phyloP scores from a whole-genome alignment of 2,113 vertebrate species.

The Scartelaos histophorus region DNA sequence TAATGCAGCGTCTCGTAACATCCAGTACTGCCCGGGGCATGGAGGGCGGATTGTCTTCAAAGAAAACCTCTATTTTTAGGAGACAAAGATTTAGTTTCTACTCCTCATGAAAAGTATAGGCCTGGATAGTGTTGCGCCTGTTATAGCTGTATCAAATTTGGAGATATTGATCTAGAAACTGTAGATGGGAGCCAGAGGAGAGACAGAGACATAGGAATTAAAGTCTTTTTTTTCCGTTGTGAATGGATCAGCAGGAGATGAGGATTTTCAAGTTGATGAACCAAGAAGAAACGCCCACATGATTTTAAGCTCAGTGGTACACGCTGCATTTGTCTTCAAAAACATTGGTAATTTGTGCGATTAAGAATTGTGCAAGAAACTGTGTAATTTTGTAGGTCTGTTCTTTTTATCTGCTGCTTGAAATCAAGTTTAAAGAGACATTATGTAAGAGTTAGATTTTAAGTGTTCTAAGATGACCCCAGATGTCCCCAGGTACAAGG shows the following conservation, averaged over 20 bases:
- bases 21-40: slow-evolving; percentile 43
- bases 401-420: neutral
- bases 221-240: slow-evolving; percentile 44
- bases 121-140: slow-evolving; percentile 58
- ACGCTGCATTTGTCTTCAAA: slow-evolving; percentile 12
- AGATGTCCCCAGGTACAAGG: too few relatives aligned
- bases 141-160: slow-evolving; percentile 50
- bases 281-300: slow-evolving; percentile 45
- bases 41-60: slow-evolving; percentile 58
- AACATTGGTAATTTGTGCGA: neutral
- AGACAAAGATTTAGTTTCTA: slow-evolving; percentile 68
- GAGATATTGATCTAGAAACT: slow-evolving; percentile 74
- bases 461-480: too few relatives aligned
- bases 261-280: slow-evolving; percentile 59
- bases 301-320: slow-evolving; percentile 18
- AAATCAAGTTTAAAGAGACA: neutral
- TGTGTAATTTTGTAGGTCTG: neutral
- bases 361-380: neutral
- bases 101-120: slow-evolving; percentile 69
- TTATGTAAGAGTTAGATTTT: too few relatives aligned
- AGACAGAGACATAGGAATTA: slow-evolving; percentile 45
- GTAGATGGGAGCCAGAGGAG: slow-evolving; percentile 46
- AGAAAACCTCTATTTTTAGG: slow-evolving; percentile 68
- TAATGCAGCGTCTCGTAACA: slow-evolving; percentile 31
- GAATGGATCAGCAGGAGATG: slow-evolving; percentile 65